Percentiles rank a stretch among this genome's conserved stretches.
These are phyloP conservation scores for Spilogale gracilis DNA, from an alignment of 2,113 vertebrate genomes.

Conservation along the genomic window DNA sequence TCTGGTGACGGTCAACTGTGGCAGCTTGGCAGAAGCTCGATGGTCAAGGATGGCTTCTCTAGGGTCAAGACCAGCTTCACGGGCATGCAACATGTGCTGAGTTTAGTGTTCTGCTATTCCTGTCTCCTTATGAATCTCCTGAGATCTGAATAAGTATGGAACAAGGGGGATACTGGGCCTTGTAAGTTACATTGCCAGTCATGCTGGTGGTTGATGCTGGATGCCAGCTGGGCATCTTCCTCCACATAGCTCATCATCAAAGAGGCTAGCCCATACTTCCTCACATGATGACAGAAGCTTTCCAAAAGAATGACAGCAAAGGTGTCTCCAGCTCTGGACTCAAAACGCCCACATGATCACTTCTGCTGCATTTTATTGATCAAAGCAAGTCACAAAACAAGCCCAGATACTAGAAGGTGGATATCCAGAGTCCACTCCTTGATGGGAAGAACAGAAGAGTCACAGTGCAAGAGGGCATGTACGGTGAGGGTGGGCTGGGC, in stretches of 20 bases:
- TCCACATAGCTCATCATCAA: neutral
- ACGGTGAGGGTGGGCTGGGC: neutral
- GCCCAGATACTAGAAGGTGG: neutral
- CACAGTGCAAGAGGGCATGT: neutral
- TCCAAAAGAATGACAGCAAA: neutral
- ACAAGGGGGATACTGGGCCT: neutral
- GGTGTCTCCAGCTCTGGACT: neutral
- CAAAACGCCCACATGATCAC: neutral
- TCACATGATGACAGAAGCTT: neutral
- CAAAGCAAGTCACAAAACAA: neutral
- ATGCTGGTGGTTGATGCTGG: neutral
- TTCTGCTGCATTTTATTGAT: neutral
- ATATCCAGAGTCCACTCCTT: neutral
- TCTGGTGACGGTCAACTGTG: neutral
- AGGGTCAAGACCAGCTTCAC: neutral
- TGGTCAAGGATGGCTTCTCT: neutral
- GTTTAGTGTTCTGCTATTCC: neutral
- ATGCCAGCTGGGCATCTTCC: neutral
- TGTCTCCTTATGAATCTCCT: neutral
- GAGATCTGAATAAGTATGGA: slow-evolving; percentile 29
- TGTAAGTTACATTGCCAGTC: neutral
- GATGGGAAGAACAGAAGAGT: neutral
- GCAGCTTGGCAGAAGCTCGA: neutral
- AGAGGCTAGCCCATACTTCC: neutral
- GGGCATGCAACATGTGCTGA: neutral